Base-by-base conservation (phyloP, 2,113 vertebrate species). In the Trochalopteron elliotii region DNA sequence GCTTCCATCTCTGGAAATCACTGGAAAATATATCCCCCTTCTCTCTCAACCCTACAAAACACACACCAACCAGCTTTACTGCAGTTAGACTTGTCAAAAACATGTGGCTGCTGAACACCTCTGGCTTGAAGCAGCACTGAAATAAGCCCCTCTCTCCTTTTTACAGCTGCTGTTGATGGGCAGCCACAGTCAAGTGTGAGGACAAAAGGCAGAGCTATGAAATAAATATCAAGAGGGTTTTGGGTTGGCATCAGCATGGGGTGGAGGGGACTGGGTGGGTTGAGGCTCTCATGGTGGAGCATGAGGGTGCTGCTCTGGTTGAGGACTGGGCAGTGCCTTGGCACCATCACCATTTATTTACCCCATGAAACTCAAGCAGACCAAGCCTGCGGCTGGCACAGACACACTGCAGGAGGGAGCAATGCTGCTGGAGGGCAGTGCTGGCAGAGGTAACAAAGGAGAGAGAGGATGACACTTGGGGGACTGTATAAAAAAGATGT, bases 311-410 rank as follows among this genome's bases (percentile, higher is more conserved):
- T 50, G 30, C 55, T 47, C 17, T 60, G 68, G 18, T 14, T 57
- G 45, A 52, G 64, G 45, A 64, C 19, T 5, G 19, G 49, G 25
- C 20, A 50, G 60, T 3, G 7, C 67, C 75, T 33, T 33, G 52
- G 22, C 83, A 80, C 37, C 22, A 25, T 22, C 31, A 52, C 69
- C 52, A 27, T 22, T 21, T 30, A 27, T 22, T 19, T 30, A 60
- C 9, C 37, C 55, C 16, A 7, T 0, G 1, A 35, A 27, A 69
- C 10, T 72, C 40, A 31, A 44, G 50, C 1, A 1, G 45, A 39
- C 12, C 35, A 71, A 47, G 27, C 1, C 0, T 4, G 8, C 30
- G 22, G 44, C 25, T 1, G 1, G 61, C 57, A 60, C 16, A 30
- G 53, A 12, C 1, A 12, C 27, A 8, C 15, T 28, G 39, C 57